These are phyloP conservation scores for Pachydiplax longipennis DNA, from an alignment of 2,888 invertebrate genomes.

Conservation along the genomic window DNA sequence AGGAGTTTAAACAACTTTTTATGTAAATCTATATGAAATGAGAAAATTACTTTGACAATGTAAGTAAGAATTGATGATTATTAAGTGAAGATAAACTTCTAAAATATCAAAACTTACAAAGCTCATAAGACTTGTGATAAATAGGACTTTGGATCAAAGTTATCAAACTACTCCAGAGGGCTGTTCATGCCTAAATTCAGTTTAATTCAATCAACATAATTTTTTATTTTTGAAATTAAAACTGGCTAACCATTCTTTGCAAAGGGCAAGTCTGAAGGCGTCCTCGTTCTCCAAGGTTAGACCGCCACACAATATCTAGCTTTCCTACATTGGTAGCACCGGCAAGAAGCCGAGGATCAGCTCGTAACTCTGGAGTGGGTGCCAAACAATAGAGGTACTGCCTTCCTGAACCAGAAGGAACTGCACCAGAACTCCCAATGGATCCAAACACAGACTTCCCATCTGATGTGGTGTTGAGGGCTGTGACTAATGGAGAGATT, in stretches of 20 bases:
- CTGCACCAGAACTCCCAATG: conserved; percentile 66
- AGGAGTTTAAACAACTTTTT: too few relatives aligned
- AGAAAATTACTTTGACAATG: too few relatives aligned
- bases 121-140: too few relatives aligned
- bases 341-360: conserved; percentile 79
- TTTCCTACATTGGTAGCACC: conserved; percentile 92
- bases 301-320: conserved; percentile 97
- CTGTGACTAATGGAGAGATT: conserved; percentile 65
- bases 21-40: too few relatives aligned
- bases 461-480: conserved; percentile 72
- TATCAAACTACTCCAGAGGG: too few relatives aligned
- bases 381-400: conserved; percentile 94
- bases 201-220: too few relatives aligned
- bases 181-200: too few relatives aligned
- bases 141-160: too few relatives aligned
- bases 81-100: too few relatives aligned
- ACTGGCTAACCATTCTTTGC: conserved; percentile 76
- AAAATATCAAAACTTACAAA: too few relatives aligned
- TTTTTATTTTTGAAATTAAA: too few relatives aligned
- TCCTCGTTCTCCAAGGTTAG: conserved; percentile 96
- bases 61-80: too few relatives aligned
- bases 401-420: conserved; percentile 89
- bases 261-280: conserved; percentile 94
- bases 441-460: conserved; percentile 79
- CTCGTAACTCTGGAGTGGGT: conserved; percentile 77